Evolutionary conservation across 1,140 invertebrate genomes (phyloP), one percentile per base, ranked within the genome.

Genomic region (Drosophila triauraria): DNA sequence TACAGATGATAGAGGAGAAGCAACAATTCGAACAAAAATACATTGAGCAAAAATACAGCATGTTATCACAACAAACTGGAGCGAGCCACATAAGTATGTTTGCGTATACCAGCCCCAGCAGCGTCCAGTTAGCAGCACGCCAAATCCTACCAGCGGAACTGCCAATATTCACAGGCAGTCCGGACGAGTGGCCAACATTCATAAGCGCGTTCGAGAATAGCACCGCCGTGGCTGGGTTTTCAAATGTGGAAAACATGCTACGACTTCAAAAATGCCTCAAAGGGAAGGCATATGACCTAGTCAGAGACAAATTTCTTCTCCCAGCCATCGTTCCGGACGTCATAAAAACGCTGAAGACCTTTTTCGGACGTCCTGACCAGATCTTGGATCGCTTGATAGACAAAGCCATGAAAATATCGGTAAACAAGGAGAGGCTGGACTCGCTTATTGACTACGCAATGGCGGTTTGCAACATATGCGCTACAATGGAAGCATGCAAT

Each of bases 251-350:
- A 46, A 44, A 58, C 23, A 59, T 46, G 42, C 57, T 46, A 17
- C 43, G 42, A n/a, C 57, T 46, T 12, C 57, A 59, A n/a, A n/a
- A 59, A 13, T 44, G n/a, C 5, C 43, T 46, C 40, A 59, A 59
- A 35, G 32, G 32, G 8, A 35, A 35, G 9, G 25, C 42, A 2
- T 43, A 44, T n/a, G 42, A 44, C 23, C 8, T 44, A 43, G 56
- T 46, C n/a, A 20, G 42, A 4, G 42, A 13, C 44, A 58, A 20
- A n/a, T 9, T 58, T 3, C n/a, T 58, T 15, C 23, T 44, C 7
- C 15, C 40, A 44, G 46, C 4, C 10, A 20, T 47, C 5, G 46
- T 23, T 23, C 20, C 20, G 23, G 20, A 48, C 23, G 4, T 27
- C 20, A 20, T 20, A 20, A 20, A n/a, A 20, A 20, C 20, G 20